phyloP scores from a whole-genome alignment of 2,888 invertebrate species.

The Prosapia bicincta region DNA sequence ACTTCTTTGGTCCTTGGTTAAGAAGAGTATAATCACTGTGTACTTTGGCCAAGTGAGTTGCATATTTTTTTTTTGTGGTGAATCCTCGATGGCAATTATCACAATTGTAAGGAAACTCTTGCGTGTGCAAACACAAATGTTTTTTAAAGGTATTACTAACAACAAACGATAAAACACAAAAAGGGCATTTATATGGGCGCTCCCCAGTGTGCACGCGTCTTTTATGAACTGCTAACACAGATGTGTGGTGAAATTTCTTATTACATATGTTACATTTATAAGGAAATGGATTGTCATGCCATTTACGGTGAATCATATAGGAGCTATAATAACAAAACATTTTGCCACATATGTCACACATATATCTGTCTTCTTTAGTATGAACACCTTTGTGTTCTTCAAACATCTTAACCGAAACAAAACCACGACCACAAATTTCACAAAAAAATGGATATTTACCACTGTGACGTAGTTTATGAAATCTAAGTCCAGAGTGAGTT shows the following conservation, averaged over 20 bases:
- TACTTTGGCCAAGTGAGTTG: neutral
- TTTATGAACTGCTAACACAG: conserved; percentile 42
- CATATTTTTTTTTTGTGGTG: neutral
- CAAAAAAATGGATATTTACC: conserved; percentile 32
- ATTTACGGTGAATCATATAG: conserved; percentile 38
- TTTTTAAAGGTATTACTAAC: neutral
- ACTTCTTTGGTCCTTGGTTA: neutral
- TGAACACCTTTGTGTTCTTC: conserved; percentile 36
- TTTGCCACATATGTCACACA: conserved; percentile 37
- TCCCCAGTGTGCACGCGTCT: conserved; percentile 49
- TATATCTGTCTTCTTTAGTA: conserved; percentile 36
- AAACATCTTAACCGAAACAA: conserved; percentile 37
- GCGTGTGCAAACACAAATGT: neutral
- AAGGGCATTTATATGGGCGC: conserved; percentile 40
- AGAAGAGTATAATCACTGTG: neutral
- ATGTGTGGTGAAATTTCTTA: conserved; percentile 36
- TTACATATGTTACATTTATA: conserved; percentile 37
- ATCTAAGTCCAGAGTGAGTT: neutral
- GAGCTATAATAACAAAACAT: conserved; percentile 38
- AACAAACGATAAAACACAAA: neutral
- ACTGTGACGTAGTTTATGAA: neutral
- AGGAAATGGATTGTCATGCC: conserved; percentile 38
- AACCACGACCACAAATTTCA: conserved; percentile 35
- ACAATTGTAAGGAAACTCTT: neutral
- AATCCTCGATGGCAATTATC: neutral